Evolutionary conservation across 2,113 vertebrate species (phyloP), one percentile per base, ranked within the genome.

Genomic region (Neotoma lepida): DNA sequence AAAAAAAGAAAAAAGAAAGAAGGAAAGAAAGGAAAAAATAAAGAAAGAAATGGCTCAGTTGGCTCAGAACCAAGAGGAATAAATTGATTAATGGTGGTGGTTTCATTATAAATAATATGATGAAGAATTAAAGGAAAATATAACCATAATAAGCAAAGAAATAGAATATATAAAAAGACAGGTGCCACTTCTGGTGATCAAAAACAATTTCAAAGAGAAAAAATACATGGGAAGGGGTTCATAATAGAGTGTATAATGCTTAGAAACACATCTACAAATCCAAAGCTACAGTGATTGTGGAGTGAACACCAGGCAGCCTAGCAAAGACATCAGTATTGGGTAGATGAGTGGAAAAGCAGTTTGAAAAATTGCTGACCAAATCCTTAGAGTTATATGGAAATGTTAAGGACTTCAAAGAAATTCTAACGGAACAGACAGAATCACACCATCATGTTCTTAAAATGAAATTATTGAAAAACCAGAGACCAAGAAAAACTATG

Each of bases 381-480:
- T 35, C 1, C 28, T 91, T 44, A 84, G 63, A 63, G 9, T 91
- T 89, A 9, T 22, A 68, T 80, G 4, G 30, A 81, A 93, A 63
- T 9, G 49, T 41, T 4, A 86, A 78, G 30, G 80, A 41, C n/a
- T 39, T 77, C 58, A 81, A 82, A 41, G 24, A 61, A 92, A 90
- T 5, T 51, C 28, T 49, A 86, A 41, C 5, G 90, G 15, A 64
- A 95, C 9, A 94, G 14, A 28, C 1, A 76, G 73, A 92, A 41
- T 71, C 44, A 64, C 1, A 81, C 30, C 4, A 20, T 17, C 9
- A 1, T 46, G 51, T 95, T 85, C 44, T 70, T 68, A 68, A 82
- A 44, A 63, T 54, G 28, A n/a, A 61, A 82, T 88, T 68, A 20
- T 20, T 94, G 28, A 93, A 96, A 96, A 92, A 12, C 51, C 26